phyloP scores from a whole-genome alignment of 2,888 invertebrate species.

The Ophion ventricosus region DNA sequence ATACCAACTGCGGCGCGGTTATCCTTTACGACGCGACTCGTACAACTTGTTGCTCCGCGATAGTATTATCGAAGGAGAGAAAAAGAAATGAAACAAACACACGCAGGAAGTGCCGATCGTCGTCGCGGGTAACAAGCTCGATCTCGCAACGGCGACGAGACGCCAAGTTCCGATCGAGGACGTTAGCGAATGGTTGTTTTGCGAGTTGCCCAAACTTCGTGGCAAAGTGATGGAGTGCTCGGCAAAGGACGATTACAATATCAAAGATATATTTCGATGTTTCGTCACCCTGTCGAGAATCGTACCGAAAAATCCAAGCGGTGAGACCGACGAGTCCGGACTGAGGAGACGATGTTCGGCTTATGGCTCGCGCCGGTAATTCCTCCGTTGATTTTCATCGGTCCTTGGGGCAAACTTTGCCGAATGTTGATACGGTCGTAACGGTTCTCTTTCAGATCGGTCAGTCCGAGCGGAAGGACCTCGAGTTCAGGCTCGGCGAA shows the following conservation, averaged over 20 bases:
- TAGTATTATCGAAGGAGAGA: neutral
- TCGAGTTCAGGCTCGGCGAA: slow-evolving; percentile 78
- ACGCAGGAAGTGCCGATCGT: slow-evolving; percentile 92
- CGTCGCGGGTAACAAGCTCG: slow-evolving; percentile 93
- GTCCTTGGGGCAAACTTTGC: neutral
- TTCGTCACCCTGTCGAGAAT: slow-evolving; percentile 91
- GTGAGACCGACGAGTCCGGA: slow-evolving; percentile 86
- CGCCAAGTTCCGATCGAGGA: slow-evolving; percentile 91
- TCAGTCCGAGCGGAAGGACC: slow-evolving; percentile 78
- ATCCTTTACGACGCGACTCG: neutral
- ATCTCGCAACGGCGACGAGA: slow-evolving; percentile 89
- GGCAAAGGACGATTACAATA: slow-evolving; percentile 91
- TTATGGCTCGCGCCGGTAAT: slow-evolving; percentile 84
- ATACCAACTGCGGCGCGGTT: neutral
- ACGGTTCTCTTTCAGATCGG: slow-evolving; percentile 72
- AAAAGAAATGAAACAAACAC: neutral
- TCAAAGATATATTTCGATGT: slow-evolving; percentile 91
- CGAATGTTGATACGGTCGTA: too few species aligned
- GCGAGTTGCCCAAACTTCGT: slow-evolving; percentile 89
- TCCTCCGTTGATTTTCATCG: neutral
- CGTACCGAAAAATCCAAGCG: slow-evolving; percentile 84
- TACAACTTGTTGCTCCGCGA: too few species aligned
- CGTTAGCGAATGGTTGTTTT: slow-evolving; percentile 92
- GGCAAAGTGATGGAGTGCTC: slow-evolving; percentile 91
- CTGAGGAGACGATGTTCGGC: slow-evolving; percentile 91